Base-by-base conservation (phyloP, 2,797 vertebrate species). In the Nyctibius grandis region DNA sequence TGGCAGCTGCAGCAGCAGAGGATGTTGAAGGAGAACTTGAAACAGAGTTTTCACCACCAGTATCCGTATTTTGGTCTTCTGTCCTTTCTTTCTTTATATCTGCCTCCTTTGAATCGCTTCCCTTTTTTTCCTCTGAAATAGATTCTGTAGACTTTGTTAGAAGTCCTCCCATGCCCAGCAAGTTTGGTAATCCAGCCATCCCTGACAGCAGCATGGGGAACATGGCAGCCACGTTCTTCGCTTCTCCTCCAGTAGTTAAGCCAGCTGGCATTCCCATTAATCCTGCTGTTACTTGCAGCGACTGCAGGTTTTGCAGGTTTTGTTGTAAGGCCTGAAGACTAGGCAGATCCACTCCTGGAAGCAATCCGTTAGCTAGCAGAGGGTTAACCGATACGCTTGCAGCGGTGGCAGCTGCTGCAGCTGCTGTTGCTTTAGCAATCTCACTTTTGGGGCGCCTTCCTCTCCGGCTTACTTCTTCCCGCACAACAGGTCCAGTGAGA, bases 191-290 rank as follows among this genome's bases (percentile, higher is more conserved):
- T 19, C 99, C 99, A 16, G 99, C 98, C 99, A 99, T 99, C 82
- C 99, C 99, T 5, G 99, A 99, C 53, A 99, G 98, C 98, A 99
- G 99, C 99, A 99, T 99, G 96, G 99, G 99, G 98, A 99, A 99
- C 98, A 99, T 98, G 94, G 99, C 98, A 28, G 99, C 99, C 95
- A 99, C 85, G 93, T 98, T 99, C 93, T 99, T 99, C 1, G 98
- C 98, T 61, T 98, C 98, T 86, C 98, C 98, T 61, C 96, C 97
- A 13, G 98, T 48, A 13, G 98, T 97, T 72, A 99, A 98, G 96
- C 99, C 98, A 0, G 98, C 97, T 8, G 99, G 99, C 96, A 99
- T 97, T 85, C 99, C 99, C 98, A 99, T 99, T 92, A 99, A 93
- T 73, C 99, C 99, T 0, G 99, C 99, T 0, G 99, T 99, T 51